Evolutionary conservation across 1,140 invertebrate species (phyloP).

Genomic region (Antheraea mylitta): DNA sequence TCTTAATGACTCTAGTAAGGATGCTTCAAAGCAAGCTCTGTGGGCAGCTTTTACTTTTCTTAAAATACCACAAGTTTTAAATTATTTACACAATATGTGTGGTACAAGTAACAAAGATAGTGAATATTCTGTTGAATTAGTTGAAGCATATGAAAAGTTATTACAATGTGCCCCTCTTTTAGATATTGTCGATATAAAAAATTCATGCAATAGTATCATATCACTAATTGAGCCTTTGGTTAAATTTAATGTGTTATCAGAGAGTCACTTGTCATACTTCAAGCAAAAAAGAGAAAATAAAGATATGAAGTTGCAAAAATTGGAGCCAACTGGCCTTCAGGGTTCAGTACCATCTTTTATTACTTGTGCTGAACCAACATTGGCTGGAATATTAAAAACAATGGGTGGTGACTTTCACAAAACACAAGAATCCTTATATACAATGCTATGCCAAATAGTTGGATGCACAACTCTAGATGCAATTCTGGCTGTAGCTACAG

Average conservation of each 20-base stretch:
- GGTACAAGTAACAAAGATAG: conserved; percentile 78
- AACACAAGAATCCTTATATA: conserved; percentile 87
- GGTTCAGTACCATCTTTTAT: conserved; percentile 88
- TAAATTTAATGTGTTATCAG: conserved; percentile 89
- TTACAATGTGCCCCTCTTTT: conserved; percentile 90
- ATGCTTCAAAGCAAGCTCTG: conserved; percentile 86
- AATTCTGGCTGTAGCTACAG: conserved; percentile 93
- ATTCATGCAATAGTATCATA: conserved; percentile 92
- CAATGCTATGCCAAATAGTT: conserved; percentile 79
- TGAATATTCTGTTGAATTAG: conserved; percentile 86
- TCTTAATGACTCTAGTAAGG: conserved; percentile 89
- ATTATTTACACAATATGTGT: conserved; percentile 82
- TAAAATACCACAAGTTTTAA: conserved; percentile 90
- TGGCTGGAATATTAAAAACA: conserved; percentile 92
- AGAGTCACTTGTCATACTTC: conserved; percentile 87
- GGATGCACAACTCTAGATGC: conserved; percentile 90
- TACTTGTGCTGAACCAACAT: conserved; percentile 91
- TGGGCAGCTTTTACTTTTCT: conserved; percentile 97
- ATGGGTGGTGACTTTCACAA: conserved; percentile 92
- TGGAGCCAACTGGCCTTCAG: conserved; percentile 81
- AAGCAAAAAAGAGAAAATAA: conserved; percentile 82
- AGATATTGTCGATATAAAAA: conserved; percentile 93
- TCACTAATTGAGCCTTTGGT: conserved; percentile 90
- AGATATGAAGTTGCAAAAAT: conserved; percentile 80
- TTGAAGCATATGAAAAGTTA: conserved; percentile 90